A percentile compares a stretch with the other conserved stretches of the same genome.
phyloP scores from a whole-genome alignment of 2,113 vertebrate genomes.

The Arizona elegans region DNA sequence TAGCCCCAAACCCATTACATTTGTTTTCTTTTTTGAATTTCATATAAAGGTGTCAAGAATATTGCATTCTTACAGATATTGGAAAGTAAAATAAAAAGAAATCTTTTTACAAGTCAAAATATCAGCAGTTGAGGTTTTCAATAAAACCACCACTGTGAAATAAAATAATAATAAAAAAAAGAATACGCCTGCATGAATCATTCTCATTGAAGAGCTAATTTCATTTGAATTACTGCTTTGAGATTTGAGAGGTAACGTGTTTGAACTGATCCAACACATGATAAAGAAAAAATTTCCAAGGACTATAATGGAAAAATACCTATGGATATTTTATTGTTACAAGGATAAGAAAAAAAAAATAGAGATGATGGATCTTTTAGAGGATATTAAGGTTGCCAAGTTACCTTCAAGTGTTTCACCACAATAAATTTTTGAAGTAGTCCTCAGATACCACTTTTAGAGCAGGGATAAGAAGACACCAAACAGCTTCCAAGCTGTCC shows the following conservation, averaged over 20 bases:
- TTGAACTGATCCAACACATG: background rate
- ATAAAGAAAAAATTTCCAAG: background rate
- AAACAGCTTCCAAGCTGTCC: background rate
- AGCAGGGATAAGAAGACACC: background rate
- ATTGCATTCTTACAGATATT: conserved; percentile 28
- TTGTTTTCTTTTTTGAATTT: conserved; percentile 37
- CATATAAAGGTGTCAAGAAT: conserved; percentile 46
- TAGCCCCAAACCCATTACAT: conserved; percentile 18
- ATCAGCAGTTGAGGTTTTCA: conserved; percentile 66
- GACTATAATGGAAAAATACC: background rate
- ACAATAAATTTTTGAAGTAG: background rate
- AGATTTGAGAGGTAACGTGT: background rate
- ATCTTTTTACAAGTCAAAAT: conserved; percentile 52
- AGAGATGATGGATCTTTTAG: background rate
- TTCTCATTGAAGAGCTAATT: background rate
- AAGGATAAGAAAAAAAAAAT: background rate
- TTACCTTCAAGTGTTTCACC: background rate
- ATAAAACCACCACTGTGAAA: conserved; percentile 65
- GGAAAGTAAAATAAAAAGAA: conserved; percentile 51
- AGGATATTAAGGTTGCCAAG: background rate
- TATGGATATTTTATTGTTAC: background rate
- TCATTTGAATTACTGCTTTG: background rate
- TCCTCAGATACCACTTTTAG: background rate
- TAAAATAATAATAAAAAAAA: conserved; percentile 69
- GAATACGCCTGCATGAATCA: conserved; percentile 21